These are phyloP conservation scores for Mythimna impura DNA, from an alignment of 2,888 invertebrate species.

Conservation along the genomic window DNA sequence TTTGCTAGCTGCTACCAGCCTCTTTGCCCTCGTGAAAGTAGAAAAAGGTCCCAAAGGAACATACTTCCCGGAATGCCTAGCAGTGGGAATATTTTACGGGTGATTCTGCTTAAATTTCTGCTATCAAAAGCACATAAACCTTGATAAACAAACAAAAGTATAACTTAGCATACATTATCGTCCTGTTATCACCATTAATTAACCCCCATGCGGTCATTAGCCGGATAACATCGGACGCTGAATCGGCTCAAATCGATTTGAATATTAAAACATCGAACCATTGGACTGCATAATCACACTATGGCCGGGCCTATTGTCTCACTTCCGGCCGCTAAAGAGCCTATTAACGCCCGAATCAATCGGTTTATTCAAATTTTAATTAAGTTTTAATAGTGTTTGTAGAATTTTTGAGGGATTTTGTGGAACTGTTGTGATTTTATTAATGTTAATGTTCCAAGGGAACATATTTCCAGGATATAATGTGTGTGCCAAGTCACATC, in stretches of 20 bases:
- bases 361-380: slow-evolving; percentile 63
- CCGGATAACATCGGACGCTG: slow-evolving; percentile 69
- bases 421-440: slow-evolving; percentile 18
- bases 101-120: no score
- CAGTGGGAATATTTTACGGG: no score
- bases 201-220: slow-evolving; percentile 71
- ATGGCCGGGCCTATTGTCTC: slow-evolving; percentile 73
- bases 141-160: slow-evolving; percentile 39
- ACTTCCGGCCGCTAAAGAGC: slow-evolving; percentile 72
- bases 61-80: no score
- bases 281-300: slow-evolving; percentile 76
- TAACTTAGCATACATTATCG: slow-evolving; percentile 47
- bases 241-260: slow-evolving; percentile 71
- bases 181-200: slow-evolving; percentile 66
- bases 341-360: slow-evolving; percentile 61
- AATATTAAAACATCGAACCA: slow-evolving; percentile 78
- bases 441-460: not conserved
- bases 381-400: slow-evolving; percentile 38
- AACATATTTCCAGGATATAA: not conserved
- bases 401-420: slow-evolving; percentile 25
- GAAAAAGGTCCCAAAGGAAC: no score
- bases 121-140: slow-evolving; percentile 1
- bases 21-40: no score
- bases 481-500: no score
- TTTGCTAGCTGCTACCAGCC: no score